These are phyloP conservation scores for Trachymyrmex septentrionalis DNA, from an alignment of 1,140 invertebrate genomes.

Conservation along the genomic window DNA sequence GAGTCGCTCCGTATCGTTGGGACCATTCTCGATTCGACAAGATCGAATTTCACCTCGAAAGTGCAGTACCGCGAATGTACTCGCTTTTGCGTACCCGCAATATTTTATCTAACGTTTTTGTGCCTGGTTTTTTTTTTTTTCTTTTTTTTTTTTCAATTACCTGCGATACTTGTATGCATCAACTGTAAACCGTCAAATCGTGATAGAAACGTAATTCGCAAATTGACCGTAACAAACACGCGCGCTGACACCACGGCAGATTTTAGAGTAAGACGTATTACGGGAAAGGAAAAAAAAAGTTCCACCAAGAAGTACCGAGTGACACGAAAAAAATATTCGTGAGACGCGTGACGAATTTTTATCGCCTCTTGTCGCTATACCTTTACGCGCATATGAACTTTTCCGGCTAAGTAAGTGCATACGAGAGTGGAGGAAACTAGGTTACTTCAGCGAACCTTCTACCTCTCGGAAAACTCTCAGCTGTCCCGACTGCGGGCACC, in stretches of 20 bases:
- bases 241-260: neutral
- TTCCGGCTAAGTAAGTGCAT: slow-evolving; percentile 51
- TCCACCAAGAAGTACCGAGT: neutral
- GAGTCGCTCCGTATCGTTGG: slow-evolving; percentile 66
- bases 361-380: slow-evolving; percentile 24
- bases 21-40: slow-evolving; percentile 41
- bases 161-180: neutral
- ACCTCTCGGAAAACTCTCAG: slow-evolving; percentile 46
- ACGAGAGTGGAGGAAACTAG: slow-evolving; percentile 41
- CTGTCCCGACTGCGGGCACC: neutral
- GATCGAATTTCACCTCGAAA: slow-evolving; percentile 73
- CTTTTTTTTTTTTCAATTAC: neutral
- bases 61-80: neutral
- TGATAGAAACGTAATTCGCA: neutral
- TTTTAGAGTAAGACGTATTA: neutral
- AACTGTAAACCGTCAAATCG: neutral
- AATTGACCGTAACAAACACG: neutral
- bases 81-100: neutral
- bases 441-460: slow-evolving; percentile 49
- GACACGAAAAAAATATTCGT: slow-evolving; percentile 13
- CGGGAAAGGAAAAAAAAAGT: neutral
- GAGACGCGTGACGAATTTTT: slow-evolving; percentile 46
- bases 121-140: neutral
- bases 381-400: slow-evolving; percentile 40
- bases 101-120: slow-evolving; percentile 44